Conservation (phyloP, 2,888 invertebrate genomes). For the Frankliniella fusca region DNA sequence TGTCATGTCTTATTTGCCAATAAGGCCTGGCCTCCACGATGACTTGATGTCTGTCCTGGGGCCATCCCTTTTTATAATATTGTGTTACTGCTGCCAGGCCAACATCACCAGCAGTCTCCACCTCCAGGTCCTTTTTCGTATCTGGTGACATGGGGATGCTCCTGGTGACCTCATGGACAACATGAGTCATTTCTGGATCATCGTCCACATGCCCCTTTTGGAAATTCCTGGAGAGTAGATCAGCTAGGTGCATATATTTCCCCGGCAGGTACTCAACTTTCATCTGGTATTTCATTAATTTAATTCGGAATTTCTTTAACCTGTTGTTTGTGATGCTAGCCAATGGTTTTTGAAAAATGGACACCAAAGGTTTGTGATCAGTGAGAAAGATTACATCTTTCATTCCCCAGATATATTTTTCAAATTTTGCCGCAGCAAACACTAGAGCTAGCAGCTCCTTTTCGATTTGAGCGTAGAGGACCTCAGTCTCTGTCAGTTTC, state of each 20-base stretch:
- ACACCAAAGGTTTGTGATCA: conserved; percentile 25
- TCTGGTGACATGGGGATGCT: not conserved
- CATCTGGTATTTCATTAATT: conserved; percentile 30
- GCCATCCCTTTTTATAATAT: conserved; percentile 28
- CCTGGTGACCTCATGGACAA: conserved; percentile 30
- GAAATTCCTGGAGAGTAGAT: conserved; percentile 28
- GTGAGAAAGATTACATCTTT: not conserved
- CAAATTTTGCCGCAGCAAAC: conserved; percentile 10
- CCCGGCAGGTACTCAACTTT: conserved; percentile 28
- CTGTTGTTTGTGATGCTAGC: not conserved
- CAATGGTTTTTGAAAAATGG: not conserved
- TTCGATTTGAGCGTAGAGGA: conserved; percentile 33
- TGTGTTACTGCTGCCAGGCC: conserved; percentile 20
- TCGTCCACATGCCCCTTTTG: not conserved
- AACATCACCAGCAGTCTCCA: conserved; percentile 5
- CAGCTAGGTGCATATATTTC: conserved; percentile 30
- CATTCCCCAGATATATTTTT: not conserved
- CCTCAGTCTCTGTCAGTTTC: conserved; percentile 30
- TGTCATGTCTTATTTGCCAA: conserved; percentile 31
- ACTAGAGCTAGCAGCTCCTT: conserved; percentile 31
- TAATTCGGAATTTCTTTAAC: conserved; percentile 27
- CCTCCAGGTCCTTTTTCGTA: not conserved
- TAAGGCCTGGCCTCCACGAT: conserved; percentile 28
- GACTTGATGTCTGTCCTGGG: conserved; percentile 27
- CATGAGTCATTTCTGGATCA: conserved; percentile 23